Conservation (phyloP, 2,797 vertebrate species). For the Lagorchestes hirsutus region DNA sequence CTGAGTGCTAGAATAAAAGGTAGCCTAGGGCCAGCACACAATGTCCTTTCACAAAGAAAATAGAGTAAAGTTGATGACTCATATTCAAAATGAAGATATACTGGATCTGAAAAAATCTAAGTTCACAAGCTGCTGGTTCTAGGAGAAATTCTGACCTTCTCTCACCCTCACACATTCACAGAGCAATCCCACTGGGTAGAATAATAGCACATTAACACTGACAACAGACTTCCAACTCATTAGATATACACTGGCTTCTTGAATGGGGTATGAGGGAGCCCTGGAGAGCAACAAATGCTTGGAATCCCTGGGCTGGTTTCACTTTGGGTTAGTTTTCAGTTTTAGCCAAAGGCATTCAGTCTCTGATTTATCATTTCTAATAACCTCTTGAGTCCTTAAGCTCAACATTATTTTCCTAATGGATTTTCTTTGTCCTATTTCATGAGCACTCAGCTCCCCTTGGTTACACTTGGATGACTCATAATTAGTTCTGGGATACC, state of each 20-base stretch:
- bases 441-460: conserved; percentile 65
- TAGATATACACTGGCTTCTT: conserved; percentile 18
- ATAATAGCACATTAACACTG: neutral
- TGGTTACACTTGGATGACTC: conserved; percentile 77
- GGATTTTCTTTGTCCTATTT: conserved; percentile 77
- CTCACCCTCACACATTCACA: neutral
- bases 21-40: conserved; percentile 72
- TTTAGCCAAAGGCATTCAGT: neutral
- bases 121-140: neutral
- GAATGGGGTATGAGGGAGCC: neutral
- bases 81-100: conserved; percentile 62
- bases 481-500: conserved; percentile 80
- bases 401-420: conserved; percentile 74
- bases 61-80: conserved; percentile 69
- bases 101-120: conserved; percentile 50
- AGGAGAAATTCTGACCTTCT: conserved; percentile 15
- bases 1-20: conserved; percentile 78
- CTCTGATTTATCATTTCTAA: conserved; percentile 70
- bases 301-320: conserved; percentile 14
- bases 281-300: neutral
- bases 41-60: conserved; percentile 81
- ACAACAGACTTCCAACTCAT: neutral
- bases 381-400: conserved; percentile 71
- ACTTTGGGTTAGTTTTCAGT: conserved; percentile 27
- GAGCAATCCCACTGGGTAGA: neutral